These are phyloP conservation scores for Vanessa cardui DNA, from an alignment of 2,888 invertebrate genomes.

Conservation along the genomic window DNA sequence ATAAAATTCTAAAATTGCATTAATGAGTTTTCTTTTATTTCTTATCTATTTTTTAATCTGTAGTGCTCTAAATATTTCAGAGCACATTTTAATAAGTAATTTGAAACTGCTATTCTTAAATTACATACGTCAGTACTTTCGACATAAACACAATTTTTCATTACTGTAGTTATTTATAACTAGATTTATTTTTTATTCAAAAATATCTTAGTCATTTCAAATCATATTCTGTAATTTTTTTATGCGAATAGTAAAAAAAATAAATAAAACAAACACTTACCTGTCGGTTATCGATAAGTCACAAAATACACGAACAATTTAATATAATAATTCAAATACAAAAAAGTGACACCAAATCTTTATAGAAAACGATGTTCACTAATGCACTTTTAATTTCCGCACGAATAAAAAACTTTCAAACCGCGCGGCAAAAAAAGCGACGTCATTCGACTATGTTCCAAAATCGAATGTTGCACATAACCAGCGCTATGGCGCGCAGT, in stretches of 20 bases:
- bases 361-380: conserved; percentile 48
- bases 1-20: no score
- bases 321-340: conserved; percentile 8
- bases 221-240: no score
- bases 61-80: no score
- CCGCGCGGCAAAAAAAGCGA: conserved; percentile 50
- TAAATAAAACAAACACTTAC: conserved; percentile 36
- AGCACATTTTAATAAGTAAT: no score
- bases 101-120: no score
- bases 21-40: no score
- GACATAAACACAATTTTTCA: no score
- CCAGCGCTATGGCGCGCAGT: conserved; percentile 64
- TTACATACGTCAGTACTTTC: no score
- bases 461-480: conserved; percentile 57
- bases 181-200: no score
- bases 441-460: conserved; percentile 55
- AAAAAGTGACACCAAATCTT: conserved; percentile 44
- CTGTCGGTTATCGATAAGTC: conserved; percentile 37
- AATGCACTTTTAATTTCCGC: conserved; percentile 52
- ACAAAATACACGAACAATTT: conserved; percentile 32
- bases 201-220: no score
- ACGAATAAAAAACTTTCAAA: conserved; percentile 47
- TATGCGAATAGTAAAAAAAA: background rate
- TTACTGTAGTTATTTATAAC: no score
- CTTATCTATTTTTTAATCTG: no score